Conservation (phyloP, 2,888 invertebrate genomes). For the Polymixis lichenea region DNA sequence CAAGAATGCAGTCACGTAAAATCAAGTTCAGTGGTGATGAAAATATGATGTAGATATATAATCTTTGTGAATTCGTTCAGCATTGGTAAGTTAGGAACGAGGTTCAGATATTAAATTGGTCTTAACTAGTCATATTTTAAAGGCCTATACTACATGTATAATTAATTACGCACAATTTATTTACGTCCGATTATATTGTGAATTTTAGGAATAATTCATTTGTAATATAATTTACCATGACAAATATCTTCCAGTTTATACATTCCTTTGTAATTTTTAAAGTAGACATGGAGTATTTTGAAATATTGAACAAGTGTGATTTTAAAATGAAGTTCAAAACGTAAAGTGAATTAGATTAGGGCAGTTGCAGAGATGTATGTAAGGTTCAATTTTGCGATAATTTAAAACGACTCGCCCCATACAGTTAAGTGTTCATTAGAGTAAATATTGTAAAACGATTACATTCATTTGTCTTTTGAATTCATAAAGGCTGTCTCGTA, state of each 20-base stretch:
- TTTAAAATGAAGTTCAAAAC: conserved; percentile 86
- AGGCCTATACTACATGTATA: conserved; percentile 80
- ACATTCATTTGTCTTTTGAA: conserved; percentile 82
- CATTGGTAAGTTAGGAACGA: conserved; percentile 57
- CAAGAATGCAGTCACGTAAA: conserved; percentile 18
- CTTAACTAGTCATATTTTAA: conserved; percentile 87
- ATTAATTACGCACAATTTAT: conserved; percentile 85
- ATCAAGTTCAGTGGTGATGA: conserved; percentile 32
- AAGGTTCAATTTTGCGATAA: conserved; percentile 87
- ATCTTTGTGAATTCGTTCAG: conserved; percentile 56
- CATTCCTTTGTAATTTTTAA: conserved; percentile 85
- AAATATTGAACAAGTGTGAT: conserved; percentile 82
- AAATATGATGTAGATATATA: conserved; percentile 54
- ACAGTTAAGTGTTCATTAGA: conserved; percentile 90
- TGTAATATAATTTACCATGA: conserved; percentile 68
- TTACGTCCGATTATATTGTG: conserved; percentile 69
- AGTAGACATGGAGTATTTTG: conserved; percentile 74
- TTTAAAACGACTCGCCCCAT: conserved; percentile 82
- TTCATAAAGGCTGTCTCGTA: conserved; percentile 86
- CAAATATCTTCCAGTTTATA: conserved; percentile 84
- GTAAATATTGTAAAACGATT: conserved; percentile 84
- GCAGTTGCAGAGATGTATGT: conserved; percentile 80
- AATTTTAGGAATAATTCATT: conserved; percentile 60
- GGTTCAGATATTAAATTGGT: conserved; percentile 71
- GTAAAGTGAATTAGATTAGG: conserved; percentile 81